Conservation (phyloP, 2,888 invertebrate species). For the Hyles lineata region DNA sequence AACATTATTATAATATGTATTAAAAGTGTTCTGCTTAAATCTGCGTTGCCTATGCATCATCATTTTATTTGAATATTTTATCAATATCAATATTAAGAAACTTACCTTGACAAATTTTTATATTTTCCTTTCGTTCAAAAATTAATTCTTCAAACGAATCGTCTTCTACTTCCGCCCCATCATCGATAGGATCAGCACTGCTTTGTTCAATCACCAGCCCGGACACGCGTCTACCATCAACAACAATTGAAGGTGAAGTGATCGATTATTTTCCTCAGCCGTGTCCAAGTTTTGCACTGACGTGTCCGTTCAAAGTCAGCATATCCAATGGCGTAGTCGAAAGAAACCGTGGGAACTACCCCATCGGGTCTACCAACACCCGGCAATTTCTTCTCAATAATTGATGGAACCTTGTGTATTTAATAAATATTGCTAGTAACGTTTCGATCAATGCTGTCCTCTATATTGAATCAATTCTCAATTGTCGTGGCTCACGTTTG, state of each 20-base stretch:
- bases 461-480: constrained; percentile 1
- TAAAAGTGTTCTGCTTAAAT: no score
- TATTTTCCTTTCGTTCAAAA: constrained; percentile 3
- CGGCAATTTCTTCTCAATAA: constrained; percentile 54
- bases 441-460: constrained; percentile 3
- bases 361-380: constrained; percentile 57
- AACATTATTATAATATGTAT: no score
- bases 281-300: constrained; percentile 58
- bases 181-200: constrained; percentile 1
- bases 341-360: constrained; percentile 58
- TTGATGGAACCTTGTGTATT: constrained; percentile 31
- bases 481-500: neutral
- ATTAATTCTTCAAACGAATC: neutral
- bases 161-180: constrained; percentile 6
- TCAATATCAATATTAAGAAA: neutral
- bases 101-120: constrained; percentile 23
- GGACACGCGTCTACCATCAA: constrained; percentile 50
- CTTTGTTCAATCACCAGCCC: neutral
- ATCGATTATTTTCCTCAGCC: constrained; percentile 62
- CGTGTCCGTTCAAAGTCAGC: constrained; percentile 68
- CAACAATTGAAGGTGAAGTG: constrained; percentile 50
- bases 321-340: constrained; percentile 51
- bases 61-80: no score
- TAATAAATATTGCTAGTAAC: neutral
- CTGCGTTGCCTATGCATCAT: no score